Evolutionary conservation across 2,797 vertebrate species (phyloP).

Genomic region (Pseudochromis fuscus): DNA sequence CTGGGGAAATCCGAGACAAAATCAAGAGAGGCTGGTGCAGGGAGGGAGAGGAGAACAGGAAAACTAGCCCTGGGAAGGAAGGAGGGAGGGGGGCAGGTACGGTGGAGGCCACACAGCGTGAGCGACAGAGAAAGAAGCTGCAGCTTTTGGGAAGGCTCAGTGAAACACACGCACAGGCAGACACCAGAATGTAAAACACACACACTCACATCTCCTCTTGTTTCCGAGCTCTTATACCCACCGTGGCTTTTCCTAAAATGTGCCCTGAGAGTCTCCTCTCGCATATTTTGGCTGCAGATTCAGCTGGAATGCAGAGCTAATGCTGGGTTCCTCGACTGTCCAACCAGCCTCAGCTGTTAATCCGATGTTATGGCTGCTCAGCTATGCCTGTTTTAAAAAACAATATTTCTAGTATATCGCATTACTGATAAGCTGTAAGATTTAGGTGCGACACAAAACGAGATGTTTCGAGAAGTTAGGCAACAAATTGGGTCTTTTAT

Average conservation of each 20-base stretch:
- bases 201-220: slow-evolving; percentile 56
- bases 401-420: slow-evolving; percentile 54
- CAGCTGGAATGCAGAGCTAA: slow-evolving; percentile 80
- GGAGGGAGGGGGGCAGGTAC: slow-evolving; percentile 64
- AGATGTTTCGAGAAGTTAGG: slow-evolving; percentile 13
- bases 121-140: slow-evolving; percentile 62
- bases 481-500: slow-evolving; percentile 20
- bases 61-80: slow-evolving; percentile 81
- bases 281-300: slow-evolving; percentile 74
- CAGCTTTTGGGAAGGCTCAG: slow-evolving; percentile 62
- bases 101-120: slow-evolving; percentile 78
- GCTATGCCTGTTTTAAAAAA: slow-evolving; percentile 60
- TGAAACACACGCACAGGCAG: slow-evolving; percentile 51
- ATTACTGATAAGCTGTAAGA: slow-evolving; percentile 38
- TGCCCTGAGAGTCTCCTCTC: slow-evolving; percentile 52
- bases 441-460: slow-evolving; percentile 25
- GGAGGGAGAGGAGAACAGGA: slow-evolving; percentile 81
- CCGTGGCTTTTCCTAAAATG: slow-evolving; percentile 47
- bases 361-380: slow-evolving; percentile 69
- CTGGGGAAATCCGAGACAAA: slow-evolving; percentile 84
- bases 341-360: slow-evolving; percentile 75
- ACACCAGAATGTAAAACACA: slow-evolving; percentile 28
- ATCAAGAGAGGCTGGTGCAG: slow-evolving; percentile 76
- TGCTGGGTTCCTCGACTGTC: slow-evolving; percentile 68
- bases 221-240: slow-evolving; percentile 52